These are phyloP conservation scores for Toxostoma redivivum DNA, from an alignment of 2,113 vertebrate species.

Conservation along the genomic window DNA sequence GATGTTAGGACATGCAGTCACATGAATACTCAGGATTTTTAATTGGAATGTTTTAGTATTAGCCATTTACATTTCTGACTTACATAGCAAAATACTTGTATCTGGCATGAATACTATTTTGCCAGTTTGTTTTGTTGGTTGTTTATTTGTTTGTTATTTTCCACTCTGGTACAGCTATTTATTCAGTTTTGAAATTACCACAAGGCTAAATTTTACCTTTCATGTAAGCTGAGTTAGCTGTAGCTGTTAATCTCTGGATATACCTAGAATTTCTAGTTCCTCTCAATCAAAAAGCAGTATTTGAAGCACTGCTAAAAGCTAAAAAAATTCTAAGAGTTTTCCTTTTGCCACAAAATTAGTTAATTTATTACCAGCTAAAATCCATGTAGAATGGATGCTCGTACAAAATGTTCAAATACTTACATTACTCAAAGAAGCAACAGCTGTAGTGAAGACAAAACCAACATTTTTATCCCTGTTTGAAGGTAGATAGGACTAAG, in stretches of 20 bases:
- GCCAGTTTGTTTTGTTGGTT: not conserved
- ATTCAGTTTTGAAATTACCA: not conserved
- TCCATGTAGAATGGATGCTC: not conserved
- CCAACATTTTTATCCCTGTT: not conserved
- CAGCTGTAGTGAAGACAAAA: not conserved
- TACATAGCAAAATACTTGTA: not conserved
- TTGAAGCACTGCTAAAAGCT: not conserved
- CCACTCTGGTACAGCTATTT: not conserved
- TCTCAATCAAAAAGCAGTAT: not conserved
- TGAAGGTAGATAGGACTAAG: not conserved
- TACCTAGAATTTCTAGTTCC: not conserved
- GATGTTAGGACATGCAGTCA: not conserved
- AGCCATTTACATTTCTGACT: not conserved
- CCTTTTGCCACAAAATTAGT: not conserved
- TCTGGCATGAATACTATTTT: not conserved
- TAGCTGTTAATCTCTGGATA: not conserved
- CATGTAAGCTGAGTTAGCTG: not conserved
- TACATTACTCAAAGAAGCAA: not conserved
- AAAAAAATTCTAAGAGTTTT: not conserved
- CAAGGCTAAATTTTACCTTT: not conserved
- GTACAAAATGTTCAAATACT: not conserved
- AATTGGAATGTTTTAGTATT: not conserved
- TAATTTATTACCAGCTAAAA: not conserved
- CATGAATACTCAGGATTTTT: not conserved
- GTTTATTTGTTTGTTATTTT: not conserved